Percentiles rank a stretch among this genome's conserved stretches.
These are phyloP conservation scores for Pseudanteris insignis DNA, from an alignment of 2,888 invertebrate genomes.

Conservation along the genomic window DNA sequence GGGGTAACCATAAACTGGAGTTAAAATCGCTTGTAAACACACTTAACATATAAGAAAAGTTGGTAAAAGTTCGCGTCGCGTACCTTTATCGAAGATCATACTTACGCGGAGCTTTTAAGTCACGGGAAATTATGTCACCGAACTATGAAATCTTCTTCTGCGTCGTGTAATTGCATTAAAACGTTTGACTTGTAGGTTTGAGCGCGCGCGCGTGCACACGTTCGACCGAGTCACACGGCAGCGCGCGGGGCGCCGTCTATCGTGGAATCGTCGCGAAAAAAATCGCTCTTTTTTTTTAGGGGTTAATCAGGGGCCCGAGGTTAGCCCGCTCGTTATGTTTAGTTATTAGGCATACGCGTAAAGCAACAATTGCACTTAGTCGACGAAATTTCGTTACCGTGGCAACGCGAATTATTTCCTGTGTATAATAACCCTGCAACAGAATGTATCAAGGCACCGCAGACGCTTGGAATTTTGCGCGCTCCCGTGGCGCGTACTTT, in stretches of 20 bases:
- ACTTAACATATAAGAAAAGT: conserved; percentile 33
- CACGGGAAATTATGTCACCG: conserved; percentile 29
- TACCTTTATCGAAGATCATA: conserved; percentile 14
- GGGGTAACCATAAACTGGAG: conserved; percentile 23
- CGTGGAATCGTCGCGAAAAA: no score
- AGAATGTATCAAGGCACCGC: conserved; percentile 7
- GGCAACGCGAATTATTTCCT: conserved; percentile 7
- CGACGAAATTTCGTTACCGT: conserved; percentile 2
- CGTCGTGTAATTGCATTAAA: conserved; percentile 9
- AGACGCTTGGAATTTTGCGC: conserved; percentile 3
- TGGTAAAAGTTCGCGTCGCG: no score
- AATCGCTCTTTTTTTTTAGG: no score
- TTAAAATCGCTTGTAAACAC: conserved; percentile 35
- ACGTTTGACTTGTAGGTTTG: no score
- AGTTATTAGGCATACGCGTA: no score
- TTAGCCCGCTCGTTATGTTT: no score
- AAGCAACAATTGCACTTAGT: not conserved
- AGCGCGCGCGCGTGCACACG: no score
- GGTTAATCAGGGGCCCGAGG: no score
- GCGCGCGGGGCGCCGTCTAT: no score
- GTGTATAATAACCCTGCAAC: conserved; percentile 7
- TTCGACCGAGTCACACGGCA: no score
- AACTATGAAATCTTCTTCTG: conserved; percentile 30
- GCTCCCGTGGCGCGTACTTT: conserved; percentile 2
- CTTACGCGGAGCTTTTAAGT: conserved; percentile 9